These are phyloP conservation scores for Formica exsecta DNA, from an alignment of 1,140 invertebrate species.

Conservation along the genomic window DNA sequence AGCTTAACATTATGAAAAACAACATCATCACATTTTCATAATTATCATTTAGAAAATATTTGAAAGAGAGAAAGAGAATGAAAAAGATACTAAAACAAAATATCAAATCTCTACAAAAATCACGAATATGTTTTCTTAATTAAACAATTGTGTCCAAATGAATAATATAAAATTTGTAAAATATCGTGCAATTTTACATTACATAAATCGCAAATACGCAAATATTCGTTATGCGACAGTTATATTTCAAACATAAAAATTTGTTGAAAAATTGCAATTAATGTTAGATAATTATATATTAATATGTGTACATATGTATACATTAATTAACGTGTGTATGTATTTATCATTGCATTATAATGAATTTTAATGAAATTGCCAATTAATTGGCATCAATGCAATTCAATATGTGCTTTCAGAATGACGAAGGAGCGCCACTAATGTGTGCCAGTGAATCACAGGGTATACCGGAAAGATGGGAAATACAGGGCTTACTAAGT, in stretches of 20 bases:
- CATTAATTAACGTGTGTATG: not conserved
- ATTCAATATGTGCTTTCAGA: slow-evolving; percentile 84
- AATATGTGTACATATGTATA: not conserved
- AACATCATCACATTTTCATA: slow-evolving; percentile 36
- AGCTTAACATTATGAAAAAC: slow-evolving; percentile 75
- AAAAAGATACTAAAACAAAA: not conserved
- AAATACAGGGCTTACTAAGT: slow-evolving; percentile 88
- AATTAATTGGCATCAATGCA: not conserved
- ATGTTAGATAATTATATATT: not conserved
- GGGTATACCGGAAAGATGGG: slow-evolving; percentile 86
- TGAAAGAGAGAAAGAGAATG: not conserved
- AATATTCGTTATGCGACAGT: not conserved
- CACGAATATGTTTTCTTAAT: not conserved
- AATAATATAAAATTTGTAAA: not conserved
- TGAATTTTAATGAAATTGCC: not conserved
- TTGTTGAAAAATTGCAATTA: slow-evolving; percentile 17
- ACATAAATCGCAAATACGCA: slow-evolving; percentile 20
- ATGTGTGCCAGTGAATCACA: slow-evolving; percentile 88
- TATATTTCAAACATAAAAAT: not conserved
- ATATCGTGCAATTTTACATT: not conserved
- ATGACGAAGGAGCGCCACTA: slow-evolving; percentile 89
- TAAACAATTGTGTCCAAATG: slow-evolving; percentile 13
- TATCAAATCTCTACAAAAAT: not conserved
- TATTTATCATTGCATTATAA: not conserved
- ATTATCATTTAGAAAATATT: slow-evolving; percentile 28